Evolutionary conservation across 2,888 invertebrate species (phyloP).

Genomic region (Diachrysia chrysitis): DNA sequence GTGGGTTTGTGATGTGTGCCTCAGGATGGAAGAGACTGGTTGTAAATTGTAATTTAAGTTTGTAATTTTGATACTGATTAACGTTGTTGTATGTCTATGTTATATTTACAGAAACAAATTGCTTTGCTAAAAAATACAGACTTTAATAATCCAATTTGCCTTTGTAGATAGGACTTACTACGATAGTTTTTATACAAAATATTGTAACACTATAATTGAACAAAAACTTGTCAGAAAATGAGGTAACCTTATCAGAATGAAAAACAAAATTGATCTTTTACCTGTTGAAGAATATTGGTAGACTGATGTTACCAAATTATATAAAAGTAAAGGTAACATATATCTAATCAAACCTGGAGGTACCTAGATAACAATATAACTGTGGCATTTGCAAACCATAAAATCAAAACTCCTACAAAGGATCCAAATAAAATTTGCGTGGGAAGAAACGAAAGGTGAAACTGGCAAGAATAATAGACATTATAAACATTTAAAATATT

Average conservation of each 20-base stretch:
- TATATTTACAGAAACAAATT: too few relatives aligned
- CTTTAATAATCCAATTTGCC: too few relatives aligned
- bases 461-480: not conserved
- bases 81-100: not conserved
- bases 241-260: too few relatives aligned
- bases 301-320: not conserved
- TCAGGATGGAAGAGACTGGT: conserved; percentile 11
- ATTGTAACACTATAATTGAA: too few relatives aligned
- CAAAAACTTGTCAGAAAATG: too few relatives aligned
- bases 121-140: too few relatives aligned
- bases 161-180: too few relatives aligned
- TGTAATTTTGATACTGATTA: not conserved
- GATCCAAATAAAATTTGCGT: not conserved
- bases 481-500: not conserved
- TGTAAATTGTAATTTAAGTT: not conserved
- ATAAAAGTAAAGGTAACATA: not conserved
- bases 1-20: conserved; percentile 43
- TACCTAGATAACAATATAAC: not conserved
- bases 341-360: not conserved
- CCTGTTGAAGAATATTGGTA: too few relatives aligned
- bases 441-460: not conserved
- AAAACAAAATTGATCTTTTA: too few relatives aligned
- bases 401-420: not conserved
- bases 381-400: not conserved
- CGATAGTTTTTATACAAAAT: too few relatives aligned